Conservation (phyloP, 2,888 invertebrate genomes). For the Spodoptera exigua region DNA sequence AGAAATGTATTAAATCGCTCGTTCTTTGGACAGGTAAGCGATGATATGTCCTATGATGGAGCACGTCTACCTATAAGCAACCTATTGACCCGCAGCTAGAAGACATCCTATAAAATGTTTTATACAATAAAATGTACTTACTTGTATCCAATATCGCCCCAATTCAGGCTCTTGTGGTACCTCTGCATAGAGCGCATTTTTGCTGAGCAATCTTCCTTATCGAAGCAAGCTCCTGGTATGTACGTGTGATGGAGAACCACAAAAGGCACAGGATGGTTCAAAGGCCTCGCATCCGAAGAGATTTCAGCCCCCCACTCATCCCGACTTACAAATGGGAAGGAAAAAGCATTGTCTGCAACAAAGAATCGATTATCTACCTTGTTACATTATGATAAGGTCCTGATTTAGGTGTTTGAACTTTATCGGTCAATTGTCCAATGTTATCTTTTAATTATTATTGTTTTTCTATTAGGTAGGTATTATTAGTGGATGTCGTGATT, state of each 20-base stretch:
- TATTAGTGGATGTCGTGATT: too few relatives aligned
- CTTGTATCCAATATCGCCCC: constrained; percentile 92
- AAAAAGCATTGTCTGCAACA: constrained; percentile 41
- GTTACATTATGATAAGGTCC: too few relatives aligned
- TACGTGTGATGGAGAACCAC: constrained; percentile 93
- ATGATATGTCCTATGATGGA: too few relatives aligned
- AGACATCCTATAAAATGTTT: too few relatives aligned
- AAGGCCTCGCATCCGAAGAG: constrained; percentile 78
- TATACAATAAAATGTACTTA: constrained; percentile 61
- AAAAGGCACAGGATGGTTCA: constrained; percentile 90
- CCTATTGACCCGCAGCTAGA: too few relatives aligned
- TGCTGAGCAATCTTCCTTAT: constrained; percentile 82
- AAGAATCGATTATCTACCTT: not conserved
- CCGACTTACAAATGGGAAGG: constrained; percentile 73
- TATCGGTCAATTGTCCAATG: too few relatives aligned
- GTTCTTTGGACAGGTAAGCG: too few relatives aligned
- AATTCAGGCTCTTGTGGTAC: constrained; percentile 89
- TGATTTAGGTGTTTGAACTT: too few relatives aligned
- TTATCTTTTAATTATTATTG: too few relatives aligned
- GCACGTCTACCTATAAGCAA: too few relatives aligned
- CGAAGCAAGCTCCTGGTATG: constrained; percentile 90
- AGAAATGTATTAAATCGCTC: too few relatives aligned
- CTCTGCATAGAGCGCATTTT: constrained; percentile 92
- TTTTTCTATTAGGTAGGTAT: too few relatives aligned
- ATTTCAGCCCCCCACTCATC: constrained; percentile 90